Base-by-base conservation (phyloP, 2,113 vertebrate species). In the Taurulus bubalis region DNA sequence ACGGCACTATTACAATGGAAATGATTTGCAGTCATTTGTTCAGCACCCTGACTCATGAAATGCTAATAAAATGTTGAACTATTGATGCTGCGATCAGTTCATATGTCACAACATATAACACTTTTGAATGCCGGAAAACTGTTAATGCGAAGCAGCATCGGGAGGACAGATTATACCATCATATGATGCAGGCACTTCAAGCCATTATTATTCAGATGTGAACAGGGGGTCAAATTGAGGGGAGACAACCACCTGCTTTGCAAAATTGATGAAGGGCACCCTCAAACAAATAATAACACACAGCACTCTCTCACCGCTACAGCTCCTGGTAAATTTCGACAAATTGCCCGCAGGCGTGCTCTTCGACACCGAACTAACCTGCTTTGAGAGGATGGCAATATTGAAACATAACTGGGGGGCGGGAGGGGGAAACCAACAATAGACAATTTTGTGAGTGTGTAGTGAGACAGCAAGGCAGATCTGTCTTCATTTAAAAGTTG, bases 401-500 rank as follows among this genome's bases (percentile, higher is more conserved):
- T 89, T 85, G 81, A 86, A 79, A 85, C 82, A 74, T 75, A 55
- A 71, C 36, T 11, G 53, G 24, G 6, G 58, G 67, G 22, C 77
- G 59, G 22, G 62, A 40, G 58, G 70, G 22, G 78, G 59, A 59
- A 59, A 70, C 28, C 78, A 76, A 65, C 47, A 79, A 68, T 16
- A 82, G 80, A 87, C 72, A 74, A 87, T 92, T 80, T 85, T 76
- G 80, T 71, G 72, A 60, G 76, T 72, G 75, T 74, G 80, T 73
- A 77, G 77, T 80, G 75, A 82, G 82, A 75, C 82, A 24, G 75
- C 0, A 1, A 32, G 88, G 77, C 68, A 56, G 77, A 93, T 89
- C 90, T 28, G 83, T 92, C 92, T 93, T 91, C 82, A 90, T 93
- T 92, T 90, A 76, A 85, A 89, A 90, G 84, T 76, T 91, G 91